Percentiles rank a stretch among this genome's conserved stretches.
These are phyloP conservation scores for Meloidogyne hapla DNA, from an alignment of 1,140 invertebrate species.

Conservation along the genomic window DNA sequence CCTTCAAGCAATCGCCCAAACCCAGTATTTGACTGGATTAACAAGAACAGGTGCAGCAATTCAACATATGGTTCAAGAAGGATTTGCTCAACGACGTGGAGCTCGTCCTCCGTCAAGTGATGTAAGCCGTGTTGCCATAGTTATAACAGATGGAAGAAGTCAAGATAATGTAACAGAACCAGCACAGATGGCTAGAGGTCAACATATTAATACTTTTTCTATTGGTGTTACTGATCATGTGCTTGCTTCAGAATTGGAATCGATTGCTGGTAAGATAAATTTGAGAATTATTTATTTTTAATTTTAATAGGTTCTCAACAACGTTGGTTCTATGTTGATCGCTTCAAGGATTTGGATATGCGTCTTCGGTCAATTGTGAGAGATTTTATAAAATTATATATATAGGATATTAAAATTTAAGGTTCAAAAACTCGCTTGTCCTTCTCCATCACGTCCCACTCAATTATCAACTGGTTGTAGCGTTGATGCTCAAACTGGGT, in stretches of 20 bases:
- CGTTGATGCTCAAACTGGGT: constrained; percentile 60
- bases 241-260: constrained; percentile 59
- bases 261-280: constrained; percentile 50
- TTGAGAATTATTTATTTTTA: constrained; percentile 37
- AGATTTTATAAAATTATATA: neutral
- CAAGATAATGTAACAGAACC: constrained; percentile 64
- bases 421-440: constrained; percentile 60
- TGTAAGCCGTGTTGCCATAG: constrained; percentile 60
- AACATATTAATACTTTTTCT: constrained; percentile 61
- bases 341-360: constrained; percentile 64
- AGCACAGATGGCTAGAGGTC: constrained; percentile 53
- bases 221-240: constrained; percentile 64
- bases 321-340: constrained; percentile 64
- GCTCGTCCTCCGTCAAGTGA: constrained; percentile 54
- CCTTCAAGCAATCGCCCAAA: constrained; percentile 57
- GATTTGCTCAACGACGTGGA: constrained; percentile 60
- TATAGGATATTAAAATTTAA: neutral
- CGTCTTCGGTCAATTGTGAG: constrained; percentile 58
- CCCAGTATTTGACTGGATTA: constrained; percentile 61
- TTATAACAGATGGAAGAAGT: constrained; percentile 62
- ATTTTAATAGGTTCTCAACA: constrained; percentile 10
- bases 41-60: constrained; percentile 63
- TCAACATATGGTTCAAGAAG: constrained; percentile 63
- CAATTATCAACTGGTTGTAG: constrained; percentile 46
- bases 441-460: constrained; percentile 37